A percentile compares a stretch with the other conserved stretches of the same genome.
phyloP scores from a whole-genome alignment of 2,888 invertebrate species.

The Sipha maydis region DNA sequence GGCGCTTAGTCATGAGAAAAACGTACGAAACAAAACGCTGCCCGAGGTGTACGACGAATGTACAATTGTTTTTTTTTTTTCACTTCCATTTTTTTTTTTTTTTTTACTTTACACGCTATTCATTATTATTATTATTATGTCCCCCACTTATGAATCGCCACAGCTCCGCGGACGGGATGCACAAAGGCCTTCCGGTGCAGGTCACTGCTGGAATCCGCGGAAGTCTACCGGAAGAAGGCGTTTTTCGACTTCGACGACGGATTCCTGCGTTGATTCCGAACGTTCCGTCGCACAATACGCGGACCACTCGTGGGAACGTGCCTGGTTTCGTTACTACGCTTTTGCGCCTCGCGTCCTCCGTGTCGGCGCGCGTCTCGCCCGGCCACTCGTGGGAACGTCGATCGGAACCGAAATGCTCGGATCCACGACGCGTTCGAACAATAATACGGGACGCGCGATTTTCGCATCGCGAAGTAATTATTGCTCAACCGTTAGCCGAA shows the following conservation, averaged over 20 bases:
- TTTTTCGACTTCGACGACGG: slow-evolving; percentile 51
- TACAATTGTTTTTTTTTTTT: slow-evolving; percentile 7
- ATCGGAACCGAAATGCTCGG: not conserved
- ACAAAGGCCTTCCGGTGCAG: slow-evolving; percentile 57
- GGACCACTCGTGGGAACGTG: slow-evolving; percentile 56
- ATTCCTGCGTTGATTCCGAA: slow-evolving; percentile 12
- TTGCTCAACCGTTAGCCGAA: not conserved
- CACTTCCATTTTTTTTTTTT: slow-evolving; percentile 5
- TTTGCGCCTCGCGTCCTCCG: not conserved
- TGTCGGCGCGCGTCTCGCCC: not conserved
- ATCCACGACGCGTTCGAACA: not conserved
- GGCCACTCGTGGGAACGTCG: slow-evolving; percentile 41
- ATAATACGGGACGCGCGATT: not conserved
- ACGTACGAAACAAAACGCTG: slow-evolving; percentile 39
- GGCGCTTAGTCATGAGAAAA: slow-evolving; percentile 60
- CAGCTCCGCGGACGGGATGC: not conserved
- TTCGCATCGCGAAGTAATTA: not conserved
- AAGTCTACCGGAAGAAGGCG: slow-evolving; percentile 62
- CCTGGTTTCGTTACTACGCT: slow-evolving; percentile 1
- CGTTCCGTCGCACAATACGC: slow-evolving; percentile 12
- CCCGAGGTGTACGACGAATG: not conserved
- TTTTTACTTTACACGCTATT: slow-evolving; percentile 12
- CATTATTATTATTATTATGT: slow-evolving; percentile 40
- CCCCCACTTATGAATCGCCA: slow-evolving; percentile 45
- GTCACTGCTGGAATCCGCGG: slow-evolving; percentile 56